Conservation (phyloP, 2,888 invertebrate genomes). For the Timema cristinae region DNA sequence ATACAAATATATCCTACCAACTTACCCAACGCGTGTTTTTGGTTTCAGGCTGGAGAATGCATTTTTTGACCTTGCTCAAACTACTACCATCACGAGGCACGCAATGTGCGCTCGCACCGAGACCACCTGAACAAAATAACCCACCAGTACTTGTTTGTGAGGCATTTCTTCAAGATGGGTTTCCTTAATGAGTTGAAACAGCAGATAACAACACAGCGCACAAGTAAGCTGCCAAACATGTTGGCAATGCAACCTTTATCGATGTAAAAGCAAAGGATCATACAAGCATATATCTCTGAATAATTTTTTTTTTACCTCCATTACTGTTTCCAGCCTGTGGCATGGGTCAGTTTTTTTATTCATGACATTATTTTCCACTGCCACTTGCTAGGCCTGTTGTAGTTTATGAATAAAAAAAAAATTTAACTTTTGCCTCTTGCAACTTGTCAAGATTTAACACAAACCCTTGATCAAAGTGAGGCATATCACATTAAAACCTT, state of each 20-base stretch:
- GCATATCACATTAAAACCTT: background rate
- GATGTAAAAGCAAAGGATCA: too few species aligned
- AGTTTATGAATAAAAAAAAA: too few species aligned
- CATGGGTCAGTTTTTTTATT: background rate
- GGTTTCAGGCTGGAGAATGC: conserved; percentile 78
- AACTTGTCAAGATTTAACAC: too few species aligned
- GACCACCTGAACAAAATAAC: conserved; percentile 88
- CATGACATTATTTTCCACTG: too few species aligned
- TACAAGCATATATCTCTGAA: too few species aligned
- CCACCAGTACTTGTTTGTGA: conserved; percentile 86
- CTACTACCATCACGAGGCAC: conserved; percentile 87
- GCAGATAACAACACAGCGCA: conserved; percentile 79
- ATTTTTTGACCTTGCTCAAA: conserved; percentile 89
- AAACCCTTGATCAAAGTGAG: too few species aligned
- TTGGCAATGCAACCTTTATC: background rate
- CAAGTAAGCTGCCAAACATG: conserved; percentile 53
- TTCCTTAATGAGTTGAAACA: conserved; percentile 92
- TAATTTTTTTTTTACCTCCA: background rate
- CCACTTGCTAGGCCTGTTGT: too few species aligned
- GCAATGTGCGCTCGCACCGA: conserved; percentile 80
- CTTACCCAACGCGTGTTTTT: background rate
- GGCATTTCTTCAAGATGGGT: conserved; percentile 96
- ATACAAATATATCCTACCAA: background rate
- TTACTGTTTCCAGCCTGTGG: too few species aligned
- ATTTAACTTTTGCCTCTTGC: too few species aligned